Evolutionary conservation across 2,113 vertebrate genomes (phyloP).

Genomic region (Entelurus aequoreus): DNA sequence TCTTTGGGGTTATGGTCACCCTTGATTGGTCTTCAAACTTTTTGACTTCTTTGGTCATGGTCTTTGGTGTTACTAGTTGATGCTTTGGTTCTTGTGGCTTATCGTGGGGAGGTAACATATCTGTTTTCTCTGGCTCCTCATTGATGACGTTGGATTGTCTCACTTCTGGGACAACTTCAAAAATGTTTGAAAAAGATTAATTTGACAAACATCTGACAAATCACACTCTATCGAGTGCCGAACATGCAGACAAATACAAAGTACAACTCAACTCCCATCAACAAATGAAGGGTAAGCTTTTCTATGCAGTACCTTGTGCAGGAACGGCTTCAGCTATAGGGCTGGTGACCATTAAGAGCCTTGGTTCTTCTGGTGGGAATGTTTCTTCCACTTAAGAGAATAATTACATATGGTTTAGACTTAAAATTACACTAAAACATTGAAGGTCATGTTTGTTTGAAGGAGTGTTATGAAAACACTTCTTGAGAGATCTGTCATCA

Average conservation of each 20-base stretch:
- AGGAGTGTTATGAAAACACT: background rate
- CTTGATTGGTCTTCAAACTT: background rate
- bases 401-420: conserved; percentile 24
- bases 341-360: conserved; percentile 16
- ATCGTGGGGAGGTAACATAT: conserved; percentile 42
- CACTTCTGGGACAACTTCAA: conserved; percentile 76
- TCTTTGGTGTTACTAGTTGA: conserved; percentile 1
- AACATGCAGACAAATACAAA: background rate
- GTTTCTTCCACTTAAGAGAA: conserved; percentile 45
- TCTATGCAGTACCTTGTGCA: conserved; percentile 38
- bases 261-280: no score
- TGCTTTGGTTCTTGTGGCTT: conserved; percentile 48
- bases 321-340: conserved; percentile 18
- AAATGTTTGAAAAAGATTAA: conserved; percentile 43
- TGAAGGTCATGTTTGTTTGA: background rate
- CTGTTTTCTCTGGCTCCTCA: conserved; percentile 62
- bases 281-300: background rate
- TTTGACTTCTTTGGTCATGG: background rate
- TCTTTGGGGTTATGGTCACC: background rate
- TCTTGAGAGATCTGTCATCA: no score
- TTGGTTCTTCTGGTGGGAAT: conserved; percentile 21
- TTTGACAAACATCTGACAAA: conserved; percentile 3
- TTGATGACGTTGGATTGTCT: conserved; percentile 54
- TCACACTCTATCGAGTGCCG: conserved; percentile 57
- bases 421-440: conserved; percentile 8